phyloP scores from a whole-genome alignment of 1,140 invertebrate species.

The Plutomurus gul region DNA sequence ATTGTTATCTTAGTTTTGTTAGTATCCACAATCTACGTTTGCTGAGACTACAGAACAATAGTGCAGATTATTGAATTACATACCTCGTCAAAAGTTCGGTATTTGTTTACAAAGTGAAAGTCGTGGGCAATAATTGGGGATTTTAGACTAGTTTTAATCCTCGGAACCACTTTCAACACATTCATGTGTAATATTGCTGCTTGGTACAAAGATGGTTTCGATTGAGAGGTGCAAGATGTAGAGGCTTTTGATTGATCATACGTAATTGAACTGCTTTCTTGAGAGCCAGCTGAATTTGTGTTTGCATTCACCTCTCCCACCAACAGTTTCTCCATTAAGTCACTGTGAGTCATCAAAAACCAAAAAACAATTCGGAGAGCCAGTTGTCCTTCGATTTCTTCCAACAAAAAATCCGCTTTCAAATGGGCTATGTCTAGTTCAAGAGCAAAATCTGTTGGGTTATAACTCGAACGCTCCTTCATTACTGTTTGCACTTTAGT shows the following conservation, averaged over 20 bases:
- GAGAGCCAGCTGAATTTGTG: neutral
- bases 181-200: neutral
- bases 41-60: too few species aligned
- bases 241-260: neutral
- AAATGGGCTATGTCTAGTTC: conserved; percentile 42
- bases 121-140: conserved; percentile 44
- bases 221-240: neutral
- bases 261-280: neutral
- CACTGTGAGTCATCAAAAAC: conserved; percentile 47
- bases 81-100: conserved; percentile 53
- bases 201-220: neutral
- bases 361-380: conserved; percentile 47
- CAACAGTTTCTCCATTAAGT: conserved; percentile 45
- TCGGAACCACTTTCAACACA: conserved; percentile 44
- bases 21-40: neutral
- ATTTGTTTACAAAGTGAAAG: conserved; percentile 51
- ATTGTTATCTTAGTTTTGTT: neutral
- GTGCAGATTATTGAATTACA: neutral
- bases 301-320: conserved; percentile 1
- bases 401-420: conserved; percentile 48
- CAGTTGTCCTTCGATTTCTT: conserved; percentile 52
- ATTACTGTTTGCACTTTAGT: conserved; percentile 30
- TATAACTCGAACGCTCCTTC: neutral
- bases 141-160: conserved; percentile 45
- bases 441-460: conserved; percentile 5